Conservation (phyloP, 2,888 invertebrate species). For the Lycophotia porphyrea region DNA sequence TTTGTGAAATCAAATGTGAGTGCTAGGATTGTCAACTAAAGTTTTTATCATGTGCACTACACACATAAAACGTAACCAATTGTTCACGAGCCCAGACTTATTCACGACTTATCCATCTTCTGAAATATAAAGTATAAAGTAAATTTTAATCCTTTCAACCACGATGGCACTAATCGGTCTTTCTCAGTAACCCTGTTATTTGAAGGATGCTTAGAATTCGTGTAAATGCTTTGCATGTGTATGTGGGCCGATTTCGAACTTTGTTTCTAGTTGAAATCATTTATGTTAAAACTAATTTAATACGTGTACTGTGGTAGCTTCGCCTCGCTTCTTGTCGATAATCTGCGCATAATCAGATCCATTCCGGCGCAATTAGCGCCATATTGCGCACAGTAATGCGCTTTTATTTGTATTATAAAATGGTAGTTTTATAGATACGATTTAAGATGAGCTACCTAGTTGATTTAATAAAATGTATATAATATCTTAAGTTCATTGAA, state of each 20-base stretch:
- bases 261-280: background rate
- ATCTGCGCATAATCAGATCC: constrained; percentile 58
- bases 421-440: background rate
- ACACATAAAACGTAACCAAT: background rate
- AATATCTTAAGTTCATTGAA: no score
- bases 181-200: background rate
- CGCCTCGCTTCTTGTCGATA: constrained; percentile 41
- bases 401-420: constrained; percentile 15
- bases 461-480: background rate
- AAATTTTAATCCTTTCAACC: no score
- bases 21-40: background rate
- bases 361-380: constrained; percentile 48
- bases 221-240: background rate
- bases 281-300: background rate
- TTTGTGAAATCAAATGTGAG: background rate
- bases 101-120: no score
- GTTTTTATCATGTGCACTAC: background rate
- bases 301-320: background rate
- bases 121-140: no score
- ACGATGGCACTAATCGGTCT: background rate
- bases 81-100: background rate
- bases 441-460: background rate
- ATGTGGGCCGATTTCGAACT: background rate
- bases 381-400: constrained; percentile 28
- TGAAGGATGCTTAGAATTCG: background rate